Conservation (phyloP, 1,140 invertebrate genomes). For the Marisa cornuarietis region DNA sequence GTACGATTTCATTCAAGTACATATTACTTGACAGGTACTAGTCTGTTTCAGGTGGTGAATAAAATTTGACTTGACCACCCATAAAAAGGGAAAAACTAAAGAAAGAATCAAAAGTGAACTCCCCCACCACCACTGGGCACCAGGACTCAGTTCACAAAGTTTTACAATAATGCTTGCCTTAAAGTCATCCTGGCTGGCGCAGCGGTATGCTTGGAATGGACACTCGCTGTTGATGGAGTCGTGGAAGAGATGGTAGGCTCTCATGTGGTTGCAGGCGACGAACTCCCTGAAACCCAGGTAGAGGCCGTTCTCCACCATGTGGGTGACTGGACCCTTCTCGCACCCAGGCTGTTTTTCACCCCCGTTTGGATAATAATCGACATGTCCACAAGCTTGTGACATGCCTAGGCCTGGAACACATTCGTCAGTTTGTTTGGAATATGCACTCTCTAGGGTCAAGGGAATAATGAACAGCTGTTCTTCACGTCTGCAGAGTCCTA, state of each 20-base stretch:
- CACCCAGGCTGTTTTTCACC: slow-evolving; percentile 54
- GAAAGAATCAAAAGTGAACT: no score
- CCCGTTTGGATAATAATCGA: slow-evolving; percentile 55
- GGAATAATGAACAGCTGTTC: no score
- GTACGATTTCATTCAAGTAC: no score
- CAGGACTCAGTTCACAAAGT: not conserved
- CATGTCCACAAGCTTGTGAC: slow-evolving; percentile 46
- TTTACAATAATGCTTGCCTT: slow-evolving; percentile 45
- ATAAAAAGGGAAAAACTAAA: no score
- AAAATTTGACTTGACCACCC: no score
- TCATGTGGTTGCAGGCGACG: slow-evolving; percentile 85
- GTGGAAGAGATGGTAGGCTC: slow-evolving; percentile 85
- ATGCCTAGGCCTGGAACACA: slow-evolving; percentile 40
- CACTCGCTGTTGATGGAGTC: slow-evolving; percentile 83
- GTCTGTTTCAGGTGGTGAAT: no score
- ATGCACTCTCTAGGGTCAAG: no score
- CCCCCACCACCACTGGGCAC: no score
- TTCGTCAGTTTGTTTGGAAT: no score
- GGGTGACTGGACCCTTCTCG: not conserved
- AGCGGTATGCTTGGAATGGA: slow-evolving; percentile 77
- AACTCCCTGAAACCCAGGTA: slow-evolving; percentile 37
- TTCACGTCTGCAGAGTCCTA: no score
- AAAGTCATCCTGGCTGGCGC: slow-evolving; percentile 73
- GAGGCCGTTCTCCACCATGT: not conserved
- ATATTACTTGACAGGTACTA: no score